Evolutionary conservation across 2,113 vertebrate species (phyloP), one percentile per base, ranked within the genome.

Genomic region (Cisticola juncidis): DNA sequence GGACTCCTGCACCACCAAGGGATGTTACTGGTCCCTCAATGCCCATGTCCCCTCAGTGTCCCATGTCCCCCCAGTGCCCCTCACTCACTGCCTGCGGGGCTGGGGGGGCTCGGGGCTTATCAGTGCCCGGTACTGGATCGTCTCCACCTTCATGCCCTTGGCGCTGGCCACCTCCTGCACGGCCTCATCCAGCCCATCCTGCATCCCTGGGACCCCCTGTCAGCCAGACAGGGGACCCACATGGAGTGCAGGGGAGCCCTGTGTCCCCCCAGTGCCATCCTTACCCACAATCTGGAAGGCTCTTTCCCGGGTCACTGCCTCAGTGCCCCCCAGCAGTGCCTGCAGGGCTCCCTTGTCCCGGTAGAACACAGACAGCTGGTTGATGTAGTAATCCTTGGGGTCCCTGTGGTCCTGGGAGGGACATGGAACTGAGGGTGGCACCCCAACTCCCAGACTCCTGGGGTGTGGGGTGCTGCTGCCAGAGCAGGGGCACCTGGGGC

Each of bases 391-490:
- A 51, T 92, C 92, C 50, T 1, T 8, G 40, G 76, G 45, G 81
- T 92, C 94, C 70, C 3, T 66, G 65, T 81, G 44, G 11, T 88
- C 91, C 94, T 93, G 64, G n/a, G 5, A 29, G 5, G 29, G 28
- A 45, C 28, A 14, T 1, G 12, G 17, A 33, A 5, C 60, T 50
- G 45, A 79, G 36, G 1, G 2, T 68, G 35, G 25, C 6, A 40
- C 33, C 31, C 18, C 14, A 7, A 2, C 9, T 29, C 7, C 14
- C 6, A 4, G 20, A 4, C 1, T 35, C 40, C 5, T 0, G 0
- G 12, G 4, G 9, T 14, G 33, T n/a, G 69, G 58, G 58, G 72
- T 40, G 24, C 44, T 74, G 72, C 15, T 35, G 18, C 35, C 31
- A 31, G 47, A 35, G 28, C 1, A 14, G 36, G 31, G 35, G 42